Percentiles rank a stretch among this genome's conserved stretches.
These are phyloP conservation scores for Heliangelus exortis DNA, from an alignment of 2,797 vertebrate species.

Conservation along the genomic window DNA sequence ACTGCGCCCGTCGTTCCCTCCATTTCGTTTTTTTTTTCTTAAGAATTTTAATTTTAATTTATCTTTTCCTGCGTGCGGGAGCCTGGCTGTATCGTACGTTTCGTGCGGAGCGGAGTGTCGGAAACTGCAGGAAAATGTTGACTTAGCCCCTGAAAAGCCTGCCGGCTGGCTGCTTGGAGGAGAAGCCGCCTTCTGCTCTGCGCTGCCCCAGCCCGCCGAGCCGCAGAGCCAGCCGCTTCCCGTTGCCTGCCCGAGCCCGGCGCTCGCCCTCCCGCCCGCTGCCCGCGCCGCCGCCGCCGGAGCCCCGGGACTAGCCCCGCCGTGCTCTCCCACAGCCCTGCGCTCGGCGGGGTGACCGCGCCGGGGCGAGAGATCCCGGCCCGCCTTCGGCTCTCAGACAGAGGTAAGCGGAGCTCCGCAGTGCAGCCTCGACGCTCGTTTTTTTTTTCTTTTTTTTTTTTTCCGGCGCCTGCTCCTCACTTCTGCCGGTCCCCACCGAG, in stretches of 20 bases:
- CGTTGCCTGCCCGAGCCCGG: neutral
- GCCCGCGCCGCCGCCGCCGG: neutral
- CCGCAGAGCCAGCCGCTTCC: constrained; percentile 49
- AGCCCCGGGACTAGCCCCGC: neutral
- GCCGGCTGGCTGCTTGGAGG: constrained; percentile 70
- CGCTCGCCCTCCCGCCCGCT: neutral
- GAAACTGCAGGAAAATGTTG: constrained; percentile 79
- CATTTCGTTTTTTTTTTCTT: neutral
- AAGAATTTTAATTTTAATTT: neutral
- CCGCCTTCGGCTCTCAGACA: constrained; percentile 41
- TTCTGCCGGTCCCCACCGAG: neutral
- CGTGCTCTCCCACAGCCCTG: neutral
- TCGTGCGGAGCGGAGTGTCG: constrained; percentile 50
- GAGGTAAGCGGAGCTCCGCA: constrained; percentile 14
- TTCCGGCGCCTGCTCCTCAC: neutral
- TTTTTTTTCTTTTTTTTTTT: too few species aligned
- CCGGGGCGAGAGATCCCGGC: constrained; percentile 10
- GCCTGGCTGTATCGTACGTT: constrained; percentile 21
- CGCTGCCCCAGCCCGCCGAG: constrained; percentile 57
- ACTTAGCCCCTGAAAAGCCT: constrained; percentile 73
- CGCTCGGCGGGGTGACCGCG: neutral
- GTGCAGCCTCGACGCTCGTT: neutral
- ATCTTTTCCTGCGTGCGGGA: neutral
- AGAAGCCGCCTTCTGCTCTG: constrained; percentile 50
- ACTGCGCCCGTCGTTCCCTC: neutral